Percentiles rank a stretch among this genome's conserved stretches.
These are phyloP conservation scores for Drosophila ironensis DNA, from an alignment of 1,140 invertebrate species.

Conservation along the genomic window DNA sequence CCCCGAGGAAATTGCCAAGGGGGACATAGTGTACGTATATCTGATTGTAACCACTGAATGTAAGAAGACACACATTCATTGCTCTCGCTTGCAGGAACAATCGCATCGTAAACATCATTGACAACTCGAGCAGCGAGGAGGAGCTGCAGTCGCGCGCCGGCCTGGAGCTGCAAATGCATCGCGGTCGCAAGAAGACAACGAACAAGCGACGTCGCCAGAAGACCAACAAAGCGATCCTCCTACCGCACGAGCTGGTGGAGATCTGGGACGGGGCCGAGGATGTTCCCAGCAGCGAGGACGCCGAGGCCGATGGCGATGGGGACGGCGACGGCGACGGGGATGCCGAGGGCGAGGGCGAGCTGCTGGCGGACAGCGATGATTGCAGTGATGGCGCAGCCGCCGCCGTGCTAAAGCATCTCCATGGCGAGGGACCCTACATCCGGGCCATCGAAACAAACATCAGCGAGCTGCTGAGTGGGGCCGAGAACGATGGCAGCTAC, in stretches of 20 bases:
- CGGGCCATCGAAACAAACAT: conserved; percentile 82
- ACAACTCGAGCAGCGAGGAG: conserved; percentile 79
- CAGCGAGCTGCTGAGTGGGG: conserved; percentile 86
- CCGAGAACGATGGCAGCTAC: conserved; percentile 88
- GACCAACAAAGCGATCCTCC: conserved; percentile 60
- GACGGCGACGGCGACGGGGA: conserved; percentile 64
- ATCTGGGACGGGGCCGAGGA: conserved; percentile 80
- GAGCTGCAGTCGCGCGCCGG: conserved; percentile 63
- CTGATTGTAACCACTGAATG: not conserved
- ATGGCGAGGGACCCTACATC: conserved; percentile 79
- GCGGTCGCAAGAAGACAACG: conserved; percentile 63
- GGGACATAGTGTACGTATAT: conserved; percentile 64
- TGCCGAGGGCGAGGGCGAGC: conserved; percentile 58
- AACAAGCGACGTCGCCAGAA: conserved; percentile 78
- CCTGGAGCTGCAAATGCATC: conserved; percentile 48
- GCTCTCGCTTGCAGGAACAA: conserved; percentile 45
- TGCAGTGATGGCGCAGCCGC: conserved; percentile 71
- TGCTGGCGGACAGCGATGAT: conserved; percentile 77
- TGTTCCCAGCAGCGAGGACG: conserved; percentile 71
- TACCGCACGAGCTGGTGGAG: conserved; percentile 77
- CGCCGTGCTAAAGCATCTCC: conserved; percentile 71
- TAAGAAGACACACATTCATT: not conserved
- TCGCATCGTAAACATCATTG: conserved; percentile 79
- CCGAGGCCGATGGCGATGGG: conserved; percentile 63
- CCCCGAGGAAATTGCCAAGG: conserved; percentile 64